Evolutionary conservation across 2,888 invertebrate genomes (phyloP), one percentile per base, ranked within the genome.

Genomic region (Drosophila neonasuta): DNA sequence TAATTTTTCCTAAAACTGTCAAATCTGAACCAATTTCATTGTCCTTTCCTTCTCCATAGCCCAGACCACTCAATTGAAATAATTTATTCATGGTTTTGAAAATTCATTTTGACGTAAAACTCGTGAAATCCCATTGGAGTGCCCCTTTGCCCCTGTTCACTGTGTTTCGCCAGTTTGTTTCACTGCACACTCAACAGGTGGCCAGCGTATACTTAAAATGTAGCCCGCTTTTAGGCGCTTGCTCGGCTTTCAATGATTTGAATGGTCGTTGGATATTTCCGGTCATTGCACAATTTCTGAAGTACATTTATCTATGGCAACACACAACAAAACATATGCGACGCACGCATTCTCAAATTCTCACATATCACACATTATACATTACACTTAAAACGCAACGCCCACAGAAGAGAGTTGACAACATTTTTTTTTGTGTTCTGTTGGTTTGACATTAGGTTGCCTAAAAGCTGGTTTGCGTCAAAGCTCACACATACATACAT

Each of bases 261-360:
- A 72, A 75, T 75, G 69, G 55, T 62, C 58, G 61, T 60, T 64
- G 66, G 65, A 34, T 45, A 59, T 66, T 77, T 77, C 64, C 67
- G 74, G 72, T 68, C 72, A 75, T 32, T 77, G 75, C 67, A 54
- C 77, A 77, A 77, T 72, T 69, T 68, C 70, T 44, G 24, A 60
- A 64, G 64, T 61, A 44, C 63, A 48, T 74, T 76, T 66, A 76
- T 62, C 74, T 58, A 61, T 68, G 60, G 60, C 54, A 68, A 68
- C 59, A 57, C 24, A 20, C 39, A 15, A 48, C 29, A 65, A 30
- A 61, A 42, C 13, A 46, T 15, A 50, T n/a, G n/a, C n/a, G n/a
- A n/a, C n/a, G n/a, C n/a, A n/a, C n/a, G n/a, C n/a, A n/a, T 30
- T 30, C 17, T 39, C 42, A 54, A 15, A 55, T 10, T 30, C 4